A percentile compares a stretch with the other conserved stretches of the same genome.
Evolutionary conservation across 2,888 invertebrate genomes (phyloP).

Genomic region (Aleiodes alternator): DNA sequence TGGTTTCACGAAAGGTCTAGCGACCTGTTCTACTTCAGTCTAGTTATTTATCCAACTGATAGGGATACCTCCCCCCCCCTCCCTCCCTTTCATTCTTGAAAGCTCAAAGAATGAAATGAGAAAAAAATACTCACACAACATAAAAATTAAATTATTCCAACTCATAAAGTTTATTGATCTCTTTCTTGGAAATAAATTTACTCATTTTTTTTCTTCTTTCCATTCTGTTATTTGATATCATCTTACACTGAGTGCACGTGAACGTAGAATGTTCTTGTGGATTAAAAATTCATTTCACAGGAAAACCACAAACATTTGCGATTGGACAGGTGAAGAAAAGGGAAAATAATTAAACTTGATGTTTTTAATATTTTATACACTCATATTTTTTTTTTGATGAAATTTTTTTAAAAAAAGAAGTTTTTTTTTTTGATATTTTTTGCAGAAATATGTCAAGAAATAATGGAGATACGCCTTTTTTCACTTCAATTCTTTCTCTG

Average conservation of each 20-base stretch:
- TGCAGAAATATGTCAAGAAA: too few relatives aligned
- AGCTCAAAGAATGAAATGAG: constrained; percentile 37
- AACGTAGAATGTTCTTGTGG: too few relatives aligned
- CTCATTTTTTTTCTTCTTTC: not conserved
- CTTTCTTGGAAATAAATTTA: constrained; percentile 2
- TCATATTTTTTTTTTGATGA: too few relatives aligned
- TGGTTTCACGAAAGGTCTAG: constrained; percentile 55
- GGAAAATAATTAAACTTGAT: too few relatives aligned
- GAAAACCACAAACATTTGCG: too few relatives aligned
- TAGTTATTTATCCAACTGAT: constrained; percentile 49
- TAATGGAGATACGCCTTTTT: too few relatives aligned
- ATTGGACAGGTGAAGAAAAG: too few relatives aligned
- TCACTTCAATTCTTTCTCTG: too few relatives aligned
- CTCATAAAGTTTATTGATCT: not conserved
- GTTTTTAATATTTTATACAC: too few relatives aligned
- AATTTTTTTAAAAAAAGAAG: too few relatives aligned
- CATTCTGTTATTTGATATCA: not conserved
- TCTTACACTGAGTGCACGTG: not conserved
- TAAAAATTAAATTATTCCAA: constrained; percentile 22
- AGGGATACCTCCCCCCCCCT: constrained; percentile 41
- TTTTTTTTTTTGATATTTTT: too few relatives aligned
- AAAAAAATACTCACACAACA: not conserved
- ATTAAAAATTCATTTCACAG: too few relatives aligned
- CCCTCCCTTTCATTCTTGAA: constrained; percentile 24
- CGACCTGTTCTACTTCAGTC: constrained; percentile 53